These are phyloP conservation scores for Gallinago paraguaiae DNA, from an alignment of 2,113 vertebrate species.

Conservation along the genomic window DNA sequence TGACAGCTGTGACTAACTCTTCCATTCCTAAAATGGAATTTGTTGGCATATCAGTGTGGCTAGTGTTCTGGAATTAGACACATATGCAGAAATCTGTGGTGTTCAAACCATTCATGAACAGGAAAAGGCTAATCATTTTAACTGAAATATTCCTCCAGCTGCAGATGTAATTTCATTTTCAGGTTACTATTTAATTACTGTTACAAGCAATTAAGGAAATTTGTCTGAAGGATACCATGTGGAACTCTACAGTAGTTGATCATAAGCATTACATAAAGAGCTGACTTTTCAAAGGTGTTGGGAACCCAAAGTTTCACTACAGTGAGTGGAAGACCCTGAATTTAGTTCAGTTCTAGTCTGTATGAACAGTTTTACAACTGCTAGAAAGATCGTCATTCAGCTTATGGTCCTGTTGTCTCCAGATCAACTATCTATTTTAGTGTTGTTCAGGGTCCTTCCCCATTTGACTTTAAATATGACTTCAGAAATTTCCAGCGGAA, in stretches of 20 bases:
- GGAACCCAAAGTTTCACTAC: neutral
- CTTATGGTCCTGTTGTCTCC: neutral
- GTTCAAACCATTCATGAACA: slow-evolving; percentile 1
- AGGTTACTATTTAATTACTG: slow-evolving; percentile 49
- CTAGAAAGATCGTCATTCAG: neutral
- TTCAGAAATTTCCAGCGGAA: neutral
- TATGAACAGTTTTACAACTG: neutral
- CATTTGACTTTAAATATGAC: neutral
- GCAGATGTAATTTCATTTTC: slow-evolving; percentile 45
- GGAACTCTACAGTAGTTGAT: neutral
- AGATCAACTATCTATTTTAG: neutral
- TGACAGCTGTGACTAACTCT: neutral
- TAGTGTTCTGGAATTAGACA: neutral
- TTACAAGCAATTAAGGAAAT: slow-evolving; percentile 22
- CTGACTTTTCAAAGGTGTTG: neutral
- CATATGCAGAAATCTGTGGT: neutral
- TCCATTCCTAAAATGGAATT: neutral
- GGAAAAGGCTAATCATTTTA: slow-evolving; percentile 45
- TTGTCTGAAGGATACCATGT: slow-evolving; percentile 5
- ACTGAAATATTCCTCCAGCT: neutral
- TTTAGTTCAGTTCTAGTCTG: neutral
- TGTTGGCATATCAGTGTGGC: neutral
- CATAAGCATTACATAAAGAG: neutral
- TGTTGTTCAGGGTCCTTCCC: neutral
- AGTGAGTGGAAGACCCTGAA: neutral